Conservation (phyloP, 2,113 vertebrate species). For the cattle (Bos taurus) region DNA sequence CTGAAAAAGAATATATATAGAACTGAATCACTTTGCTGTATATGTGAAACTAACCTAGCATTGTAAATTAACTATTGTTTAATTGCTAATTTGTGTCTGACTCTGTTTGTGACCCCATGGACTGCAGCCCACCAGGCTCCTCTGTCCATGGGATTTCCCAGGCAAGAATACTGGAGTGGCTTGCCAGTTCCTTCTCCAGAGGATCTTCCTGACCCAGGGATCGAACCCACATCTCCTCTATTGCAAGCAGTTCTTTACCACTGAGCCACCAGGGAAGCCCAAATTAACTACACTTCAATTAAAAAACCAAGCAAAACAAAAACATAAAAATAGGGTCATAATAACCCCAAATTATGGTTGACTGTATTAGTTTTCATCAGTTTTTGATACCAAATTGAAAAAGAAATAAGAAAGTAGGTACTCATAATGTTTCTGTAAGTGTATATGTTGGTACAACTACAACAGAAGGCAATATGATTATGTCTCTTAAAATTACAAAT, state of each 20-base stretch:
- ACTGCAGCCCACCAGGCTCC: background rate
- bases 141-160: background rate
- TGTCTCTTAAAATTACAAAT: constrained; percentile 25
- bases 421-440: background rate
- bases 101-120: background rate
- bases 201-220: background rate
- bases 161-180: background rate
- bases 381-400: constrained; percentile 3
- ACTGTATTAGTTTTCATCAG: background rate
- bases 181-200: background rate
- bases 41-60: background rate
- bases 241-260: background rate
- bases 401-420: background rate
- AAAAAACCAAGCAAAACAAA: background rate
- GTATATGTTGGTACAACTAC: background rate
- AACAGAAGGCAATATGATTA: background rate
- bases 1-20: background rate
- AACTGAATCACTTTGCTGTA: background rate
- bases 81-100: background rate
- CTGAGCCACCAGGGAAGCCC: background rate
- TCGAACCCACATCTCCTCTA: background rate
- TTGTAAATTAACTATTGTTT: background rate
- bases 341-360: background rate
- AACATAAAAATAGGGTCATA: background rate
- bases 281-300: background rate